Percentiles rank a stretch among this genome's conserved stretches.
Evolutionary conservation across 2,797 vertebrate species (phyloP).

Genomic region (Selene dorsalis): DNA sequence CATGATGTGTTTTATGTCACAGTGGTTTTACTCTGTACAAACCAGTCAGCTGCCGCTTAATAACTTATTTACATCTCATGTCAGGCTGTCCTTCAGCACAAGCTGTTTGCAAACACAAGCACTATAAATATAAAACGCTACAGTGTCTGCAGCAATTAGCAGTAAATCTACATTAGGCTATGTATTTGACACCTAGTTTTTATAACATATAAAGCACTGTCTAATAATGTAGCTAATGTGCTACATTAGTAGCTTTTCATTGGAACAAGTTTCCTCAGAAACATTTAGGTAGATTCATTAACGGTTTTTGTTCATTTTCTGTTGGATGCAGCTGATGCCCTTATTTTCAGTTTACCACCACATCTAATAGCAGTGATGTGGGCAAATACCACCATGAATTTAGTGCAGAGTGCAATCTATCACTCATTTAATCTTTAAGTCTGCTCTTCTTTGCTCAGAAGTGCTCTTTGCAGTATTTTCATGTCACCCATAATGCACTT

Average conservation of each 20-base stretch:
- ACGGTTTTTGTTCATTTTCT: conserved; percentile 7
- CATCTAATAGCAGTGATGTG: conserved; percentile 5
- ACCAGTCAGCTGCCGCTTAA: not conserved
- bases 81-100: no score
- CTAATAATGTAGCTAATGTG: conserved; percentile 21
- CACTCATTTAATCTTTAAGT: not conserved
- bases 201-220: not conserved
- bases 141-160: conserved; percentile 4
- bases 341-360: conserved; percentile 32
- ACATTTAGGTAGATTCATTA: conserved; percentile 41
- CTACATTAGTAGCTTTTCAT: conserved; percentile 35
- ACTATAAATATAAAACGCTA: conserved; percentile 23
- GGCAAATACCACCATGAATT: conserved; percentile 4
- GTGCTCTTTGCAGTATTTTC: conserved; percentile 2
- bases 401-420: conserved; percentile 12
- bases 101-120: not conserved
- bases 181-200: not conserved
- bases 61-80: no score
- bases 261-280: conserved; percentile 53
- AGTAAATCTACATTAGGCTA: conserved; percentile 21
- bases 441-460: not conserved
- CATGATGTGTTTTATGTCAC: not conserved
- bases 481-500: not conserved
- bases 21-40: not conserved
- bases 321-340: conserved; percentile 14